Evolutionary conservation across 2,888 invertebrate genomes (phyloP).

Genomic region (Lumbricus terrestris): DNA sequence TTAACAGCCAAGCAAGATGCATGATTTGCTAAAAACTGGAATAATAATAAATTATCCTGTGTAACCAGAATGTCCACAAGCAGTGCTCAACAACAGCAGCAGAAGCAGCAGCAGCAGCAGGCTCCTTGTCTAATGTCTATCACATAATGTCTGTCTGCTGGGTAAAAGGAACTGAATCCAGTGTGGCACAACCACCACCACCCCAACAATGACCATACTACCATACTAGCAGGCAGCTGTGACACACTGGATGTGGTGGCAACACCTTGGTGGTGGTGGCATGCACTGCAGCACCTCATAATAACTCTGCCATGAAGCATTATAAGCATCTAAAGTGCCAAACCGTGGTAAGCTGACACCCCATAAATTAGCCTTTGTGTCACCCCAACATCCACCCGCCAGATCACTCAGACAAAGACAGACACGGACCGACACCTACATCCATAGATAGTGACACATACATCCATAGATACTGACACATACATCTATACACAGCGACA

Average conservation of each 20-base stretch:
- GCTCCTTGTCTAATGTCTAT: background rate
- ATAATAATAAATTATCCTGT: background rate
- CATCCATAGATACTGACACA: background rate
- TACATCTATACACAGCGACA: background rate
- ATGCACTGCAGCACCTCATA: background rate
- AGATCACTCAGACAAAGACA: background rate
- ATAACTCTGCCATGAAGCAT: conserved; percentile 3
- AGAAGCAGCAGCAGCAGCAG: background rate
- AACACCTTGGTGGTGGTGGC: background rate
- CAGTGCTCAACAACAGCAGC: too few species aligned
- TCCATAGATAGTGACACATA: background rate
- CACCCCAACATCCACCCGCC: background rate
- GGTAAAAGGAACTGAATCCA: background rate
- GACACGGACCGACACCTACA: background rate
- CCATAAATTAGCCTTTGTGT: conserved; percentile 3
- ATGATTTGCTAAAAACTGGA: background rate
- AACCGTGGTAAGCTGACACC: background rate
- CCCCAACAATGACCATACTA: background rate
- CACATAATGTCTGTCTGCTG: background rate
- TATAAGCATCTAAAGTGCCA: background rate
- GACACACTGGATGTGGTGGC: conserved; percentile 3
- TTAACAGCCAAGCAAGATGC: background rate
- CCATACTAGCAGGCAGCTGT: background rate
- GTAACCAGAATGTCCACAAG: background rate
- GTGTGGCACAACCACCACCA: background rate